Base-by-base conservation (phyloP, 2,888 invertebrate genomes). In the Rambutsinella grinnellia region DNA sequence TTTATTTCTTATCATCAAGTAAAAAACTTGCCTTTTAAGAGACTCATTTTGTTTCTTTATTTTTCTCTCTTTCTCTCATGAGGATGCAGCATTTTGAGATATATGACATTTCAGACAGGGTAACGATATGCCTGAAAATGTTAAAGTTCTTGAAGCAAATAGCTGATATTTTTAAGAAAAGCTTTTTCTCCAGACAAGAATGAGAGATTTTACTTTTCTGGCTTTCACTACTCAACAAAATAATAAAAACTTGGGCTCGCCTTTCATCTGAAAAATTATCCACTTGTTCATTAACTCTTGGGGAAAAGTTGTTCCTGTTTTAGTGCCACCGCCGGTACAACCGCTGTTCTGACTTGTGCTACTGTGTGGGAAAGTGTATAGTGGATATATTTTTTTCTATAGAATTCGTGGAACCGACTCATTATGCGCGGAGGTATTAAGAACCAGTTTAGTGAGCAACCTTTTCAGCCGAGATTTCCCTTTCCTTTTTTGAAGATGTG, bases 81-180 rank as follows among this genome's bases (percentile, higher is more conserved):
- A n/a, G n/a, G n/a, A 61, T 69, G 61, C 61, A 69, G 49, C 46
- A 69, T n/a, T n/a, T 61, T 54, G 69, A 54, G 61, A 24, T 69
- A 61, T 46, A 61, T 61, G 61, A 61, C 61, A 69, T 69, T 69
- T n/a, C n/a, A n/a, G n/a, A n/a, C 69, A 28, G 58, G 61, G 61
- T 69, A 69, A 69, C 61, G 69, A 69, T n/a, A n/a, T 61, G 69
- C 24, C 69, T 69, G 68, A 51, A 60, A 68, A 68, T 60, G 53
- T 36, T 68, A 58, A 68, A 67, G 57, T 67, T 67, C 49, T 44
- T 36, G 57, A 17, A n/a, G 49, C 6, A 3, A 5, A 57, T 28
- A 10, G 36, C 26, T 10, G 47, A 47, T n/a, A n/a, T 15, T 61
- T 61, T 61, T 17, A 61, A 61, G 27, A 23, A 61, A 27, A 57